Evolutionary conservation across 2,888 invertebrate species (phyloP).

Genomic region (Syrphus vitripennis): DNA sequence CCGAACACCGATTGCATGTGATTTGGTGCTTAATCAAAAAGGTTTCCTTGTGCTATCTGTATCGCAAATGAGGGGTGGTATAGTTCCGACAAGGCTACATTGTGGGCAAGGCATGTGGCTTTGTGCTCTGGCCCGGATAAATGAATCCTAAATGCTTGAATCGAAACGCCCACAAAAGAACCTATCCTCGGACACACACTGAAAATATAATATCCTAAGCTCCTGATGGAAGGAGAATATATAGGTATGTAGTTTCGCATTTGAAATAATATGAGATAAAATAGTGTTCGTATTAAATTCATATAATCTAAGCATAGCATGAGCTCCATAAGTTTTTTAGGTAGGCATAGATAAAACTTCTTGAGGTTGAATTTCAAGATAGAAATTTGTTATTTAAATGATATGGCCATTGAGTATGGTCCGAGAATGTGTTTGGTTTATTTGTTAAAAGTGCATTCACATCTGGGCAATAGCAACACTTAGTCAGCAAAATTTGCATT

Average conservation of each 20-base stretch:
- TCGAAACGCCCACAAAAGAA: conserved; percentile 57
- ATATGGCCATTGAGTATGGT: not conserved
- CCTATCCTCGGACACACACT: not conserved
- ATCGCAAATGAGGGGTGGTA: conserved; percentile 9
- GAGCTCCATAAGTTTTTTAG: conserved; percentile 34
- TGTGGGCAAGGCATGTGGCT: conserved; percentile 30
- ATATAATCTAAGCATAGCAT: conserved; percentile 45
- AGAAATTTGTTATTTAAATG: conserved; percentile 40
- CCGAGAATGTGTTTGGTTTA: conserved; percentile 1
- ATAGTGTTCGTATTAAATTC: conserved; percentile 53
- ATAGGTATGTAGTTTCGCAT: not conserved
- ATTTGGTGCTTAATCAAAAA: conserved; percentile 70
- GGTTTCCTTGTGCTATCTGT: conserved; percentile 15
- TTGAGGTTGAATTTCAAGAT: conserved; percentile 33
- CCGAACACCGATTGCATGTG: conserved; percentile 71
- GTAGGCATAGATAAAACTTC: not conserved
- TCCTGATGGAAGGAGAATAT: not conserved
- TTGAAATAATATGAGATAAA: conserved; percentile 40
- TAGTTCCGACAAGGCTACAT: conserved; percentile 20
- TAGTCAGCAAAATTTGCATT: conserved; percentile 45
- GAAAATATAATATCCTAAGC: conserved; percentile 10
- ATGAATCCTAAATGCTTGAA: conserved; percentile 64
- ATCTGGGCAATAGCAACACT: conserved; percentile 21
- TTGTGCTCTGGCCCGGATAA: conserved; percentile 31
- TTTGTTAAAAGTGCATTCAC: conserved; percentile 35